Evolutionary conservation across 2,797 vertebrate species (phyloP).

Genomic region (Sciurus vulgaris): DNA sequence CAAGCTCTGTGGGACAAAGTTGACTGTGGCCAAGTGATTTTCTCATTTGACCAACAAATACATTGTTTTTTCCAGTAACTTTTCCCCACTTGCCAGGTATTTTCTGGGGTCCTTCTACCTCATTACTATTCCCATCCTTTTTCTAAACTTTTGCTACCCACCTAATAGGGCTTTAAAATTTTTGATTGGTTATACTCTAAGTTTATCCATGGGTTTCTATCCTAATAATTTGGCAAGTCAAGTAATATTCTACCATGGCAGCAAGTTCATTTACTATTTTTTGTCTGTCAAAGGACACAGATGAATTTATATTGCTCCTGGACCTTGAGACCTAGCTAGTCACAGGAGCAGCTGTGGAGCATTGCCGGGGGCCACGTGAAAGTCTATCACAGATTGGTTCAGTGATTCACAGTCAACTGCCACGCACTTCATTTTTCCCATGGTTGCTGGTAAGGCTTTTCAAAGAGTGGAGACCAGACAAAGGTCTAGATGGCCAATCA

Average conservation of each 20-base stretch:
- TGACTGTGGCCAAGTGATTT: not conserved
- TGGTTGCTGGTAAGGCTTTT: not conserved
- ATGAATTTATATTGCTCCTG: not conserved
- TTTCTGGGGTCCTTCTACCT: not conserved
- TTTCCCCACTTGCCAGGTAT: not conserved
- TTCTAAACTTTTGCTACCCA: not conserved
- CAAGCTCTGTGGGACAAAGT: not conserved
- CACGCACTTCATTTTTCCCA: not conserved
- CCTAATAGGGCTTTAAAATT: not conserved
- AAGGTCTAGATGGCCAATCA: no score
- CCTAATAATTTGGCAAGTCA: constrained; percentile 10
- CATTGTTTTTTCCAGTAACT: not conserved
- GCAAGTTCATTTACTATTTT: not conserved
- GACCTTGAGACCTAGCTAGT: not conserved
- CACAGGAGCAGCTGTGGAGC: not conserved
- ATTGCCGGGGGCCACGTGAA: not conserved
- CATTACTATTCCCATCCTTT: not conserved
- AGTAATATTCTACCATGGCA: not conserved
- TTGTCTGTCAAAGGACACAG: not conserved
- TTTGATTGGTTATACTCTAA: not conserved
- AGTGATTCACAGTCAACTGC: not conserved
- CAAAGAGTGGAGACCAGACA: not conserved
- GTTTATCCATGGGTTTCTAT: not conserved
- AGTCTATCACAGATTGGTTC: not conserved
- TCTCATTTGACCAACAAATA: not conserved